A percentile compares a stretch with the other conserved stretches of the same genome.
These are phyloP conservation scores for Margaritifera margaritifera DNA, from an alignment of 2,888 invertebrate genomes.

Conservation along the genomic window DNA sequence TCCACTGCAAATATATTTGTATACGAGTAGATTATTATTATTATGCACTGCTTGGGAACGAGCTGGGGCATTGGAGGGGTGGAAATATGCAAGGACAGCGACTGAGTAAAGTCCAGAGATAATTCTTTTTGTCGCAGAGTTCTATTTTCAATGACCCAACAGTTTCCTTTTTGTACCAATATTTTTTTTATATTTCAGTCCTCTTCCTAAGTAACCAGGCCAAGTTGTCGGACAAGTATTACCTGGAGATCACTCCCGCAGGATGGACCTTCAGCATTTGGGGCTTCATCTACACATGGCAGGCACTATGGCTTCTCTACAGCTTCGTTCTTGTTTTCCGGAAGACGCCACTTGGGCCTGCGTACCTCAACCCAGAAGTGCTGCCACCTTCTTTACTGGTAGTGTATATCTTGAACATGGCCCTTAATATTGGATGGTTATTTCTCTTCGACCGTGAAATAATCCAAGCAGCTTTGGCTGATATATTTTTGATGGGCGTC, in stretches of 20 bases:
- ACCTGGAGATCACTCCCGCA: conserved; percentile 63
- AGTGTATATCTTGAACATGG: conserved; percentile 45
- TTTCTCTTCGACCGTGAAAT: conserved; percentile 55
- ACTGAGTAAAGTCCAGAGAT: too few species aligned
- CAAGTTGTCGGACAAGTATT: conserved; percentile 53
- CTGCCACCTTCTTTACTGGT: conserved; percentile 46
- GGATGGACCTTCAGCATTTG: conserved; percentile 67
- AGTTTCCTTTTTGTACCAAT: too few species aligned
- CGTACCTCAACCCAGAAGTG: conserved; percentile 49
- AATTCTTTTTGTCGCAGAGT: too few species aligned
- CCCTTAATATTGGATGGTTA: conserved; percentile 57
- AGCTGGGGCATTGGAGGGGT: too few species aligned
- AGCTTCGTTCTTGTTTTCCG: conserved; percentile 54
- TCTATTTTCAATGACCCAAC: too few species aligned
- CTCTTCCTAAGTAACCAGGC: conserved; percentile 13
- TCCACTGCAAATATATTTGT: too few species aligned
- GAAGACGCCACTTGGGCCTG: conserved; percentile 40
- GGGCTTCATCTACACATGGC: conserved; percentile 65
- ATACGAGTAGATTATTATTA: too few species aligned
- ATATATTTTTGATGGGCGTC: conserved; percentile 34
- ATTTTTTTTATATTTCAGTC: conserved; percentile 4
- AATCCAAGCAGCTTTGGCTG: conserved; percentile 32
- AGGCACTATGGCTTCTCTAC: conserved; percentile 61
- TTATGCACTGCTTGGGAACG: too few species aligned
- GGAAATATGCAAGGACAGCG: too few species aligned